Evolutionary conservation across 1,140 invertebrate species (phyloP).

Genomic region (Drosophila arizonae): DNA sequence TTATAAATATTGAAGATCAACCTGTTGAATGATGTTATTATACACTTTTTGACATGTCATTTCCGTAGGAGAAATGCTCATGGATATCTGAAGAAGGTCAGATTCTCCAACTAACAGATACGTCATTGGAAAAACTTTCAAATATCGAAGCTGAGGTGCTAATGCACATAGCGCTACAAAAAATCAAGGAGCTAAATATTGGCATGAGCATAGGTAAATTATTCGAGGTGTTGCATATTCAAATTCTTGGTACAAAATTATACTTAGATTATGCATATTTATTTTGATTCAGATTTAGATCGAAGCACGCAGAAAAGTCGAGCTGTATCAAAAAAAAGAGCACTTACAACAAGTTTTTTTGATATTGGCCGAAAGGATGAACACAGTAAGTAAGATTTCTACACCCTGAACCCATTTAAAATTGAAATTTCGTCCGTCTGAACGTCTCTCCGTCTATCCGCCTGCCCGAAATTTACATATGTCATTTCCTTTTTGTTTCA

Average conservation of each 20-base stretch:
- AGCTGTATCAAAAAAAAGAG: constrained; percentile 91
- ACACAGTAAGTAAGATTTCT: constrained; percentile 85
- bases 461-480: no score
- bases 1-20: not conserved
- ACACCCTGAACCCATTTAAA: no score
- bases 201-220: constrained; percentile 86
- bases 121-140: constrained; percentile 88
- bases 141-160: constrained; percentile 92
- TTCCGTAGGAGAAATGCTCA: constrained; percentile 89
- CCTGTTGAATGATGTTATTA: not conserved
- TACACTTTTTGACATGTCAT: not conserved
- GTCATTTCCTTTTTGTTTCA: no score
- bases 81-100: constrained; percentile 92
- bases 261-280: not conserved
- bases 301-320: constrained; percentile 88
- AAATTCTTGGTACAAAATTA: no score
- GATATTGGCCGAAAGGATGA: constrained; percentile 88
- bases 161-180: constrained; percentile 92
- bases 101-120: constrained; percentile 88
- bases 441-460: no score
- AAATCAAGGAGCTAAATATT: constrained; percentile 93
- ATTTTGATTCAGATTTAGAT: constrained; percentile 49
- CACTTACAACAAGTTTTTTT: constrained; percentile 92
- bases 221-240: not conserved
- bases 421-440: not conserved